Percentiles rank a stretch among this genome's conserved stretches.
These are phyloP conservation scores for Hydrophis major DNA, from an alignment of 2,797 vertebrate genomes.

Conservation along the genomic window DNA sequence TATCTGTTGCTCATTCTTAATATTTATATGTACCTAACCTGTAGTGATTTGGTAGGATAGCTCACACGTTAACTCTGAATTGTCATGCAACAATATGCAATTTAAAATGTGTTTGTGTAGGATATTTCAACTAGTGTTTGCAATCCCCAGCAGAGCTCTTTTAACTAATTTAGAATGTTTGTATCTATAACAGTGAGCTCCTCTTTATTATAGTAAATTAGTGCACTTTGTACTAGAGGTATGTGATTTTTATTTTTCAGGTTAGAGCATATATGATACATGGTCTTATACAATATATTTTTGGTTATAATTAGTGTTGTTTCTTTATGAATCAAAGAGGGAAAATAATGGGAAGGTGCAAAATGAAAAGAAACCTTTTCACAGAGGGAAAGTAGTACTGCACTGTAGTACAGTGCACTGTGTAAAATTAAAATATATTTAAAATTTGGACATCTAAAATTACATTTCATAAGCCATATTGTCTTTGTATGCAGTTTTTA, in stretches of 20 bases:
- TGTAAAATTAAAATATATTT: conserved; percentile 35
- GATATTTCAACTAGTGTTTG: neutral
- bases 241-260: neutral
- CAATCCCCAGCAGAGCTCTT: neutral
- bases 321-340: neutral
- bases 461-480: neutral
- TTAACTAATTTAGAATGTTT: neutral
- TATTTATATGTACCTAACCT: neutral
- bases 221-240: neutral
- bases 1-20: neutral
- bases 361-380: neutral
- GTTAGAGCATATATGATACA: neutral
- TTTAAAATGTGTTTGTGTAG: neutral
- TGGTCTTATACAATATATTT: neutral
- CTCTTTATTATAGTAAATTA: neutral
- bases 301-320: neutral
- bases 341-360: conserved; percentile 5
- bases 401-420: neutral
- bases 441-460: conserved; percentile 35
- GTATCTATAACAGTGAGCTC: neutral
- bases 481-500: conserved; percentile 41
- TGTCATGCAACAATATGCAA: neutral
- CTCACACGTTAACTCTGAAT: neutral
- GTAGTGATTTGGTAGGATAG: neutral
- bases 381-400: neutral